Conservation (phyloP, 2,113 vertebrate genomes). For the Micronycteris hirsuta region DNA sequence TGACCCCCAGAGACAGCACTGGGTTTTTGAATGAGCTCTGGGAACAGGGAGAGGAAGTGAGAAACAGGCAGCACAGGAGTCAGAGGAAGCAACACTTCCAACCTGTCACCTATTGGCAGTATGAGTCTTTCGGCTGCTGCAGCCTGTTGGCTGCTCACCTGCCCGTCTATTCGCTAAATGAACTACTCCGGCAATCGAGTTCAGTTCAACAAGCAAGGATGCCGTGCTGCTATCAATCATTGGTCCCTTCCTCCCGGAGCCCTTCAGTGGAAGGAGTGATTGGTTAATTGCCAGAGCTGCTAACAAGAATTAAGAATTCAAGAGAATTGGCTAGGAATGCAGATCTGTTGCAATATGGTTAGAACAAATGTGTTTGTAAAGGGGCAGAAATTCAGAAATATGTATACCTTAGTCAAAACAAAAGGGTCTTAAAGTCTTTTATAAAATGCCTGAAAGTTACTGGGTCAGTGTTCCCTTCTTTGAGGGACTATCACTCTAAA, state of each 20-base stretch:
- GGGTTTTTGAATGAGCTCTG: not conserved
- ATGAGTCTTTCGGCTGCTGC: not conserved
- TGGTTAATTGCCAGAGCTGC: constrained; percentile 73
- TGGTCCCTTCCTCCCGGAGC: constrained; percentile 61
- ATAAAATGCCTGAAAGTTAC: not conserved
- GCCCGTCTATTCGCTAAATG: constrained; percentile 47
- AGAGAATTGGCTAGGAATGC: constrained; percentile 59
- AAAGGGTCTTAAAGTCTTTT: not conserved
- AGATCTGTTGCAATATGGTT: constrained; percentile 61
- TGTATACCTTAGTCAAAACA: constrained; percentile 47
- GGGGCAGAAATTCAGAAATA: constrained; percentile 50
- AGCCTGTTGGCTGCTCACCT: constrained; percentile 55
- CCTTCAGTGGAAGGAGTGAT: constrained; percentile 67
- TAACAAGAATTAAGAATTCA: constrained; percentile 74
- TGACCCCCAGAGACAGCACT: not conserved
- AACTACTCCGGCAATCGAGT: constrained; percentile 34
- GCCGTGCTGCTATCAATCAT: constrained; percentile 62
- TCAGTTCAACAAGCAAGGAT: constrained; percentile 49
- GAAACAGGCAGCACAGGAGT: not conserved
- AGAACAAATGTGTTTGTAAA: constrained; percentile 61
- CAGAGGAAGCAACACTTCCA: not conserved
- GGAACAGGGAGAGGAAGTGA: not conserved
- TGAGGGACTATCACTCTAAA: not conserved
- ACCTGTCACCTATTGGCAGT: not conserved
- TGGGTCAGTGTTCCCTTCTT: not conserved